Base-by-base conservation (phyloP, 2,797 vertebrate species). In the Netta rufina region DNA sequence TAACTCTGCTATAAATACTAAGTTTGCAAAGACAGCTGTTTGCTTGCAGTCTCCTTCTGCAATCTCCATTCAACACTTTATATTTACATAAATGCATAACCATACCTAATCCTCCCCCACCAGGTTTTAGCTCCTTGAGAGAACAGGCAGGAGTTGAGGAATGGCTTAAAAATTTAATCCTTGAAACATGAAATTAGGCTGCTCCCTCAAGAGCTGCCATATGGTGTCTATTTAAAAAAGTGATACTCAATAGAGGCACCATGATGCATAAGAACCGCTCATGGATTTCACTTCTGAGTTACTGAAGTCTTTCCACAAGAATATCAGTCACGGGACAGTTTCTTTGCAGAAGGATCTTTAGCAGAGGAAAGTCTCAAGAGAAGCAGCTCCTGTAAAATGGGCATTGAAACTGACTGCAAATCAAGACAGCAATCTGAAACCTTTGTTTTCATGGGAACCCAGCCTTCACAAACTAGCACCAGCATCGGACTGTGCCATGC, bases 1-100 rank as follows among this genome's bases (percentile, higher is more conserved):
- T 85, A 93, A 90, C 58, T 74, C 72, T 65, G 75, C 65, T 93
- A 90, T 91, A 94, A 94, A 92, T 76, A 92, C 43, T 53, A 61
- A 38, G 76, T 91, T 89, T 89, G 78, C 84, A 91, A 85, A 86
- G 78, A 73, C 88, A 83, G 86, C 75, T 92, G 56, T 77, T 87
- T 79, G 53, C 64, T 79, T 84, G 49, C 69, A 90, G 45, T 61
- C 32, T 87, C 47, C 53, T 92, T 69, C 89, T 92, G 56, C 58
- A 83, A 79, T 61, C 84, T 93, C 75, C 61, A 80, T 66, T 69
- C 78, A 72, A 25, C 77, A 49, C n/a, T 69, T 89, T 41, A 6
- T 58, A 91, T 74, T 87, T 83, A 69, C 65, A 87, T 33, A 85
- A 79, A 84, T 47, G 36, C 13, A 51, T 32, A 85, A 74, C 36